Evolutionary conservation across 2,113 vertebrate genomes (phyloP).

Genomic region (Baryphthengus martii): DNA sequence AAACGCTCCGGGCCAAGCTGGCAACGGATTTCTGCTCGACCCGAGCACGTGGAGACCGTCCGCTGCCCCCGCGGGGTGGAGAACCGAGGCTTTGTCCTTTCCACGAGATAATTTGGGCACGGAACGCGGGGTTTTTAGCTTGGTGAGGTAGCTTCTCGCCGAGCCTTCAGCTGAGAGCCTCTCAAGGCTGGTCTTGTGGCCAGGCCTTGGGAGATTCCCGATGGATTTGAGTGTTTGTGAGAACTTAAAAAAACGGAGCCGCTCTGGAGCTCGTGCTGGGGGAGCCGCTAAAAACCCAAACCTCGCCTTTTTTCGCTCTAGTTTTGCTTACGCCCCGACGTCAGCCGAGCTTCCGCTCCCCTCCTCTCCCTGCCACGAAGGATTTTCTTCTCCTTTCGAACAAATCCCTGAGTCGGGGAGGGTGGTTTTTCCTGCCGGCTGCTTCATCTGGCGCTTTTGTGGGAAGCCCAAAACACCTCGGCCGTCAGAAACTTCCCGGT

Average conservation of each 20-base stretch:
- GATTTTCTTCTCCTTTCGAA: background rate
- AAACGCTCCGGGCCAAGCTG: background rate
- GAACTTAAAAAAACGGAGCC: background rate
- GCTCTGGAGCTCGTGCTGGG: too few relatives aligned
- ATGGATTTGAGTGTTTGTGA: accelerated
- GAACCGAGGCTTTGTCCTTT: too few relatives aligned
- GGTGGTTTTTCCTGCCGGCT: too few relatives aligned
- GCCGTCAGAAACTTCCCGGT: background rate
- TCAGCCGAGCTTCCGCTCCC: background rate
- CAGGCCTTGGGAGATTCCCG: background rate
- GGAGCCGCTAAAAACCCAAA: background rate
- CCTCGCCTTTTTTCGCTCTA: background rate
- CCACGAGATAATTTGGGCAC: background rate
- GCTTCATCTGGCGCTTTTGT: accelerated
- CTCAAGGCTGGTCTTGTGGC: background rate
- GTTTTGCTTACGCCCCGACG: accelerated
- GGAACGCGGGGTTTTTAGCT: background rate
- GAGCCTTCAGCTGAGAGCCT: background rate
- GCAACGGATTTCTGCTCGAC: too few relatives aligned
- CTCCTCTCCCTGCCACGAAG: background rate
- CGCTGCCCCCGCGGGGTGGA: too few relatives aligned
- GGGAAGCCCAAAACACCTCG: background rate
- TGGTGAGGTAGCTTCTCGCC: accelerated
- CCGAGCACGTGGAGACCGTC: too few relatives aligned
- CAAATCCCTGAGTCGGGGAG: background rate